These are phyloP conservation scores for Nomada fabriciana DNA, from an alignment of 2,888 invertebrate genomes.

Conservation along the genomic window DNA sequence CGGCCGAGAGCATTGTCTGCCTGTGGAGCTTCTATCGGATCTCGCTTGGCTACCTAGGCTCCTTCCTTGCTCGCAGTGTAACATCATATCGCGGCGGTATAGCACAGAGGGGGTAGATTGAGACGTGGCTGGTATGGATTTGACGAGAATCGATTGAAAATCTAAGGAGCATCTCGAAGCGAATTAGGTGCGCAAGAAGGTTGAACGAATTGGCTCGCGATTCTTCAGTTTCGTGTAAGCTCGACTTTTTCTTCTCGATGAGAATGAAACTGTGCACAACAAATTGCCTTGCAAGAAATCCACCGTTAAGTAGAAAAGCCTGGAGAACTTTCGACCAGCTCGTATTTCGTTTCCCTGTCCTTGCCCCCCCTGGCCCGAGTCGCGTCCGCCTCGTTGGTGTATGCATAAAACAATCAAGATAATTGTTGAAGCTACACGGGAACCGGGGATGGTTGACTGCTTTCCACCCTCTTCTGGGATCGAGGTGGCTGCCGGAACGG, in stretches of 20 bases:
- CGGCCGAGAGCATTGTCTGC: slow-evolving; percentile 74
- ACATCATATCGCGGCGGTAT: slow-evolving; percentile 46
- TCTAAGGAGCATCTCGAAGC: not conserved
- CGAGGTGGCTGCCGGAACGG: slow-evolving; percentile 63
- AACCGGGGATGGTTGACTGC: slow-evolving; percentile 68
- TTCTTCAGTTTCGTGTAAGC: too few species aligned
- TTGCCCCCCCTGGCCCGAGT: slow-evolving; percentile 12
- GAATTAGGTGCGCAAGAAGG: not conserved
- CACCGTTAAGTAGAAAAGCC: not conserved
- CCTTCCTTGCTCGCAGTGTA: slow-evolving; percentile 32
- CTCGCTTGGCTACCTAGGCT: slow-evolving; percentile 61
- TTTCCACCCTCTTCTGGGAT: slow-evolving; percentile 68
- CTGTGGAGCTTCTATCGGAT: slow-evolving; percentile 73
- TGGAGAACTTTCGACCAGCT: not conserved
- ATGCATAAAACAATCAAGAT: slow-evolving; percentile 85
- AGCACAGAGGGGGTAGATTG: slow-evolving; percentile 42
- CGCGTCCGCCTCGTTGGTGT: slow-evolving; percentile 71
- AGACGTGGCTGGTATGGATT: slow-evolving; percentile 49
- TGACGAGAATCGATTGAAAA: slow-evolving; percentile 60
- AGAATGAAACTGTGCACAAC: not conserved
- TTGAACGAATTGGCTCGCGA: too few species aligned
- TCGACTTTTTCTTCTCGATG: too few species aligned
- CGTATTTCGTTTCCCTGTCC: slow-evolving; percentile 33
- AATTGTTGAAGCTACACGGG: slow-evolving; percentile 83
- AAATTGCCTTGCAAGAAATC: slow-evolving; percentile 13